These are phyloP conservation scores for Lophius piscatorius DNA, from an alignment of 2,113 vertebrate genomes.

Conservation along the genomic window DNA sequence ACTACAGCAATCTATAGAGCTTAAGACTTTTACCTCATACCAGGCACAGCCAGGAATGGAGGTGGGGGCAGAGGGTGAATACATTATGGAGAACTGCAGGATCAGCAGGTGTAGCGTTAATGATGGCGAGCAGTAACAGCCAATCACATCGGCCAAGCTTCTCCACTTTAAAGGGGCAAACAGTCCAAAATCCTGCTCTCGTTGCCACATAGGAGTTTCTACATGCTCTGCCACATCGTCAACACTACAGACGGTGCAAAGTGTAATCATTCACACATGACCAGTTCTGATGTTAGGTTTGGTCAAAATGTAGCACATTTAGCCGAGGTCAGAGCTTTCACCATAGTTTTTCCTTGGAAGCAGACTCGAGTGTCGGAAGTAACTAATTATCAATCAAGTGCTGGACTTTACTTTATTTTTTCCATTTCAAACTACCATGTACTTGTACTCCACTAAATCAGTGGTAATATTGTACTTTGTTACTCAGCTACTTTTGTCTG, in stretches of 20 bases:
- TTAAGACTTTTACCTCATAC: no score
- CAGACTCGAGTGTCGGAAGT: no score
- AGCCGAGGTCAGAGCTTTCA: neutral
- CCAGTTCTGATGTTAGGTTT: neutral
- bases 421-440: no score
- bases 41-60: slow-evolving; percentile 1
- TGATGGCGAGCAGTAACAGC: slow-evolving; percentile 25
- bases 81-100: slow-evolving; percentile 40
- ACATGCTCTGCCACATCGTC: neutral
- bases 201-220: slow-evolving; percentile 10
- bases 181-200: neutral
- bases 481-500: no score
- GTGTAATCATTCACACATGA: slow-evolving; percentile 2
- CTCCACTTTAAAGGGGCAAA: slow-evolving; percentile 12
- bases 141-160: no score
- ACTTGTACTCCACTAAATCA: no score
- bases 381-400: no score
- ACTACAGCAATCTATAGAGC: no score
- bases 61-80: slow-evolving; percentile 17
- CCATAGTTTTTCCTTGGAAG: no score
- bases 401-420: no score
- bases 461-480: no score
- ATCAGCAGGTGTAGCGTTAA: slow-evolving; percentile 48
- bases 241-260: neutral
- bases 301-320: neutral